Percentiles rank a stretch among this genome's conserved stretches.
These are phyloP conservation scores for Nesometra sesokonis DNA, from an alignment of 35 echinoderm and acorn worm genomes.

Conservation along the genomic window DNA sequence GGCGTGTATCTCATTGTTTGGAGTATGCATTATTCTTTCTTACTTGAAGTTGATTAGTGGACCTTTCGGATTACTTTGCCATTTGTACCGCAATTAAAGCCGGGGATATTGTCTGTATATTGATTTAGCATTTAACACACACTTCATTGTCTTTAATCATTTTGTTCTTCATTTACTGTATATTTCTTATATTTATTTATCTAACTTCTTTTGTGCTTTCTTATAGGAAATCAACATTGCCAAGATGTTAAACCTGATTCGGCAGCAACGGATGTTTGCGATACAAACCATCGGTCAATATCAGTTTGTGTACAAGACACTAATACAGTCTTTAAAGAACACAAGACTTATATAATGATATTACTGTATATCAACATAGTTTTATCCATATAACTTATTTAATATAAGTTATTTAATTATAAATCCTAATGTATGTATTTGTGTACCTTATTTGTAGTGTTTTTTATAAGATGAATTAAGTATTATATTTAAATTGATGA, in stretches of 20 bases:
- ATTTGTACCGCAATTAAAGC: too few relatives aligned
- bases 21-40: too few relatives aligned
- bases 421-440: too few relatives aligned
- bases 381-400: too few relatives aligned
- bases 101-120: not conserved
- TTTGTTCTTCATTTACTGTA: not conserved
- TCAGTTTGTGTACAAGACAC: conserved; percentile 82
- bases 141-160: not conserved
- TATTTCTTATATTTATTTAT: not conserved
- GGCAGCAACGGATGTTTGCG: conserved; percentile 91
- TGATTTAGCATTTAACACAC: not conserved
- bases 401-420: too few relatives aligned
- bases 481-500: too few relatives aligned
- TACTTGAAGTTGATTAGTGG: too few relatives aligned
- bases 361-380: too few relatives aligned
- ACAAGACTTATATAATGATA: conserved; percentile 62
- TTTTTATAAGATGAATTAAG: too few relatives aligned
- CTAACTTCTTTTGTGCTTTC: conserved; percentile 6
- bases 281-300: conserved; percentile 97
- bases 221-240: conserved; percentile 94
- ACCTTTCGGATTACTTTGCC: too few relatives aligned
- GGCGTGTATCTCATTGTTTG: too few relatives aligned
- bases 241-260: conserved; percentile 65
- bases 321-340: conserved; percentile 82
- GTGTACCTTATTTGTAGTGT: too few relatives aligned